These are phyloP conservation scores for Fragum whitleyi DNA, from an alignment of 2,888 invertebrate species.

Conservation along the genomic window DNA sequence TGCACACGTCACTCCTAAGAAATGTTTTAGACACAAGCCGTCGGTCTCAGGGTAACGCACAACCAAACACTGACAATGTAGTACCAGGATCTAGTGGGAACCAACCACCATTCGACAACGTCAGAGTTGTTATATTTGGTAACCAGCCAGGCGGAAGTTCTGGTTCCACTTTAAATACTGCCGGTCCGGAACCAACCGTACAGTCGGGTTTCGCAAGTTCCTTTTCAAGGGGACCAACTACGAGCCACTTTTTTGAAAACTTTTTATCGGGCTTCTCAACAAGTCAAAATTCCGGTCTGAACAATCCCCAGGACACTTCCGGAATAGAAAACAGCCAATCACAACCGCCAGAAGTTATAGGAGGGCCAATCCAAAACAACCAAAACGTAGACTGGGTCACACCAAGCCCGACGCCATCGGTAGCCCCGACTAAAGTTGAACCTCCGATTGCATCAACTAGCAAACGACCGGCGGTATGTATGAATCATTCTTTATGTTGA, in stretches of 20 bases:
- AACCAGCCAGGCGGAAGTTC: neutral
- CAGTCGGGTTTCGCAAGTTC: conserved; percentile 13
- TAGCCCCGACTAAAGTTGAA: neutral
- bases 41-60: neutral
- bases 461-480: conserved; percentile 9
- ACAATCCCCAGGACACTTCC: neutral
- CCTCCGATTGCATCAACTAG: neutral
- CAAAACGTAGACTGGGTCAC: neutral
- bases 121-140: conserved; percentile 17
- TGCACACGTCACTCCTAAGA: conserved; percentile 32
- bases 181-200: neutral
- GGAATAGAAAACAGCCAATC: neutral
- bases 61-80: neutral
- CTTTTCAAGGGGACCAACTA: conserved; percentile 1
- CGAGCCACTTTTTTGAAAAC: conserved; percentile 14
- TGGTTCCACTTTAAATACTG: neutral
- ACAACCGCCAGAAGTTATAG: neutral
- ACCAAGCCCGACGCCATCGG: neutral
- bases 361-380: neutral
- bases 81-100: neutral
- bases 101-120: neutral
- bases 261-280: conserved; percentile 3
- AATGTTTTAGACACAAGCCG: conserved; percentile 9
- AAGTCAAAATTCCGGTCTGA: neutral
- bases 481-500: too few relatives aligned